These are phyloP conservation scores for Tupiocoris notatus DNA, from an alignment of 2,888 invertebrate genomes.

Conservation along the genomic window DNA sequence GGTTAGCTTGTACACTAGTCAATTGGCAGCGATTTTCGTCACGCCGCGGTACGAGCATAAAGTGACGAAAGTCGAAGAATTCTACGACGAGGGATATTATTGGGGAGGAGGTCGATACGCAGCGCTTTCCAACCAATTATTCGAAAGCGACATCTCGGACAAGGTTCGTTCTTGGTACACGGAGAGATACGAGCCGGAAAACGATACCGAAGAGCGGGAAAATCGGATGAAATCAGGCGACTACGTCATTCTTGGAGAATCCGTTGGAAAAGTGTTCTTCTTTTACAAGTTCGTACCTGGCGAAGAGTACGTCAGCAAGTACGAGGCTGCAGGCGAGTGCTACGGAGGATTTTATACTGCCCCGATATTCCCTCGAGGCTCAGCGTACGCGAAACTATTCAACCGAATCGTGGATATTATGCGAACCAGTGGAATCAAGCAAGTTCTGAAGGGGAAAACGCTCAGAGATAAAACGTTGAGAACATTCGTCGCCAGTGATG, in stretches of 20 bases:
- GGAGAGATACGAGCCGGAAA: neutral
- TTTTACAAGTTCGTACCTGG: slow-evolving; percentile 13
- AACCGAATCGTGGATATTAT: neutral
- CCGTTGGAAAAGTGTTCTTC: slow-evolving; percentile 5
- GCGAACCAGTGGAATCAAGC: neutral
- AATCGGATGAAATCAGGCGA: slow-evolving; percentile 18
- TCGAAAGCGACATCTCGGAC: neutral
- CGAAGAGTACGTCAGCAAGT: slow-evolving; percentile 16
- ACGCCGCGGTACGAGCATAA: slow-evolving; percentile 19
- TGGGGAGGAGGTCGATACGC: slow-evolving; percentile 3
- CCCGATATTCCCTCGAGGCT: slow-evolving; percentile 29
- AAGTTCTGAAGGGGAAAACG: neutral
- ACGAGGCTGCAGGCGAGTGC: slow-evolving; percentile 8
- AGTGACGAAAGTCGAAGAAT: neutral
- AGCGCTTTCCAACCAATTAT: too few species aligned
- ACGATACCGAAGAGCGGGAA: slow-evolving; percentile 7
- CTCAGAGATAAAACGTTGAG: neutral
- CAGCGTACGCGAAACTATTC: slow-evolving; percentile 17
- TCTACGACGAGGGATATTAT: neutral
- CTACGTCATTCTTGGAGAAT: slow-evolving; percentile 21
- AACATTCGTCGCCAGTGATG: neutral
- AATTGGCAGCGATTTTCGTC: slow-evolving; percentile 17
- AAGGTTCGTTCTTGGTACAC: neutral
- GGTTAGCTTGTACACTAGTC: neutral
- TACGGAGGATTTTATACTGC: slow-evolving; percentile 1